These are phyloP conservation scores for Pseudomyrmex dendroicus DNA, from an alignment of 1,140 invertebrate species.

Conservation along the genomic window DNA sequence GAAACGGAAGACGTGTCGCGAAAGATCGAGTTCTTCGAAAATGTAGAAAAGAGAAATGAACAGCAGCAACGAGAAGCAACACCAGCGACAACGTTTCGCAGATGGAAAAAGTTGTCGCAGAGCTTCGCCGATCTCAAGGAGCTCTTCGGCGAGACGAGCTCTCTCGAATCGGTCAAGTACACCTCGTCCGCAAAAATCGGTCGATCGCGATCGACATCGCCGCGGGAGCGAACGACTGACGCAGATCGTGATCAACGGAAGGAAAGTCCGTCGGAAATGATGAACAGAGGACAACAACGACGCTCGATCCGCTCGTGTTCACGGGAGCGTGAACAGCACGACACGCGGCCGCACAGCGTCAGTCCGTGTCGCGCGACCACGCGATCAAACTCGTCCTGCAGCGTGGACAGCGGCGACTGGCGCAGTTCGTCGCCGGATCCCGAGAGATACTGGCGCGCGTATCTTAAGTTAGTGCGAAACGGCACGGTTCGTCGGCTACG, in stretches of 20 bases:
- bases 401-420: slow-evolving; percentile 87
- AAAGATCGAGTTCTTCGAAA: slow-evolving; percentile 93
- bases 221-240: slow-evolving; percentile 52
- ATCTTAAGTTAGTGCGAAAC: slow-evolving; percentile 88
- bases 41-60: slow-evolving; percentile 82
- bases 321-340: slow-evolving; percentile 76
- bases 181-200: slow-evolving; percentile 19
- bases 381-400: slow-evolving; percentile 84
- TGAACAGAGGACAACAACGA: slow-evolving; percentile 70
- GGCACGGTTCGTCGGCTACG: slow-evolving; percentile 91
- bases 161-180: slow-evolving; percentile 77
- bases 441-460: slow-evolving; percentile 89
- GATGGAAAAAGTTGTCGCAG: slow-evolving; percentile 84
- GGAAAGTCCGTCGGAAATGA: slow-evolving; percentile 75
- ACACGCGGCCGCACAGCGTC: slow-evolving; percentile 79
- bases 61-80: background rate
- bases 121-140: slow-evolving; percentile 92
- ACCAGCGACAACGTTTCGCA: slow-evolving; percentile 1
- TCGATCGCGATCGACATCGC: slow-evolving; percentile 76
- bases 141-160: slow-evolving; percentile 89
- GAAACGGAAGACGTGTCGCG: slow-evolving; percentile 87
- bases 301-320: slow-evolving; percentile 71
- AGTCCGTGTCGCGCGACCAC: slow-evolving; percentile 80
- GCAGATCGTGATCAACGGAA: slow-evolving; percentile 53
- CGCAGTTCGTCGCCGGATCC: slow-evolving; percentile 89